Evolutionary conservation across 1,140 invertebrate species (phyloP), one percentile per base, ranked within the genome.

Genomic region (Drosophila saltans): DNA sequence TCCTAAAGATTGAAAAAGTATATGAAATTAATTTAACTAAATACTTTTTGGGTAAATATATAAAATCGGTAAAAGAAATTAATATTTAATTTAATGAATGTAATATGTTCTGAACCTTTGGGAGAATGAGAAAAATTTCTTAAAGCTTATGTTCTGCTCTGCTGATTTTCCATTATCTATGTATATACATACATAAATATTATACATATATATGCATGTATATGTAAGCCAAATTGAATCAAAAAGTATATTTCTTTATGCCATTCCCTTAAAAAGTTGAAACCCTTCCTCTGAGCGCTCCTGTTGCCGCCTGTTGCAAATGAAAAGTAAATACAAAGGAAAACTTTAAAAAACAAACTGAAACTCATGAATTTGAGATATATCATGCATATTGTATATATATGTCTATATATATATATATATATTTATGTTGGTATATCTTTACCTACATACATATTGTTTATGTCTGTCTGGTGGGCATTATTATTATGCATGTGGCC

Each of bases 341-440:
- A 78, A 84, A 80, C 66, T 80, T 79, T 67, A 68, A 62, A 28
- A 55, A 48, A 26, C 10, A 52, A 52, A 52, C 45, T 60, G 28
- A 43, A 43, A 43, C 65, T 28, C 76, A 74, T 66, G 66, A 80
- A 70, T 80, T 84, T 84, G 66, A 78, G 66, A 86, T 81, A 64
- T 78, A 86, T 75, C 74, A 86, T 80, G 45, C 45, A 78, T 81
- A 67, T 75, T 85, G 45, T 52, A 40, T 11, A 40, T 40, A 48
- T 48, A 21, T 48, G 6, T 48, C 8, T 8, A 52, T 52, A 52
- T 24, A 52, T 9, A 26, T 26, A 52, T 52, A 24, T 52, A 52
- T 26, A 26, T 52, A 3, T 52, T 9, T 52, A 52, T 24, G 21
- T 76, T 72, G 72, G 62, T 48, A 69, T 62, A n/a, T 66, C 43